A percentile compares a stretch with the other conserved stretches of the same genome.
Conservation (phyloP, 1,140 invertebrate genomes). For the Acromyrmex heyeri region DNA sequence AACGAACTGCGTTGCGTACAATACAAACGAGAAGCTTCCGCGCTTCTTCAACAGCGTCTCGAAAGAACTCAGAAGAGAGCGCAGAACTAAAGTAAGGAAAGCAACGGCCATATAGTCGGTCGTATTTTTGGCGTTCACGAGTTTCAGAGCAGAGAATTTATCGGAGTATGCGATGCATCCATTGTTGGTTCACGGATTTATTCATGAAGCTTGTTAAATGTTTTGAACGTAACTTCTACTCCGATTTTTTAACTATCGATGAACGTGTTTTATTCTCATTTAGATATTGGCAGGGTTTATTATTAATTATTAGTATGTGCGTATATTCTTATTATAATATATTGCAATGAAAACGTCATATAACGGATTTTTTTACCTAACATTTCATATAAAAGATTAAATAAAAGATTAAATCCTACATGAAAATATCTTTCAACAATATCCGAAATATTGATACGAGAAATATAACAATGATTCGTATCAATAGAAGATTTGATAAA, state of each 20-base stretch:
- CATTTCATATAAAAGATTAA: not conserved
- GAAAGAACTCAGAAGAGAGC: slow-evolving; percentile 67
- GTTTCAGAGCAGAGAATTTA: slow-evolving; percentile 50
- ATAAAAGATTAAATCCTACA: not conserved
- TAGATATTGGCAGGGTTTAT: not conserved
- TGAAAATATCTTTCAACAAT: not conserved
- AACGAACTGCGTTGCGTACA: slow-evolving; percentile 51
- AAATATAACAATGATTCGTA: not conserved
- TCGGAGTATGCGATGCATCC: slow-evolving; percentile 25
- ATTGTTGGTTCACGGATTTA: slow-evolving; percentile 52
- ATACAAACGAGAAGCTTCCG: slow-evolving; percentile 57
- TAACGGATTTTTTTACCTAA: slow-evolving; percentile 13
- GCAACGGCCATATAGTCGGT: slow-evolving; percentile 29
- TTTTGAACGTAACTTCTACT: slow-evolving; percentile 6
- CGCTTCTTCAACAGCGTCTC: slow-evolving; percentile 40
- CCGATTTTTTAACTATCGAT: slow-evolving; percentile 2
- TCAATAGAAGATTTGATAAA: slow-evolving; percentile 10
- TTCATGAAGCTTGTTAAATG: slow-evolving; percentile 35
- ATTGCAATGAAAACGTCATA: not conserved
- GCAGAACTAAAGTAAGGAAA: slow-evolving; percentile 60
- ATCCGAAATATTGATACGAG: not conserved
- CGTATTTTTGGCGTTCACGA: slow-evolving; percentile 46
- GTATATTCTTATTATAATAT: not conserved
- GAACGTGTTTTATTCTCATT: not conserved
- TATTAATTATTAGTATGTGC: slow-evolving; percentile 10